Evolutionary conservation across 2,888 invertebrate species (phyloP).

Genomic region (Desoria tigrina): DNA sequence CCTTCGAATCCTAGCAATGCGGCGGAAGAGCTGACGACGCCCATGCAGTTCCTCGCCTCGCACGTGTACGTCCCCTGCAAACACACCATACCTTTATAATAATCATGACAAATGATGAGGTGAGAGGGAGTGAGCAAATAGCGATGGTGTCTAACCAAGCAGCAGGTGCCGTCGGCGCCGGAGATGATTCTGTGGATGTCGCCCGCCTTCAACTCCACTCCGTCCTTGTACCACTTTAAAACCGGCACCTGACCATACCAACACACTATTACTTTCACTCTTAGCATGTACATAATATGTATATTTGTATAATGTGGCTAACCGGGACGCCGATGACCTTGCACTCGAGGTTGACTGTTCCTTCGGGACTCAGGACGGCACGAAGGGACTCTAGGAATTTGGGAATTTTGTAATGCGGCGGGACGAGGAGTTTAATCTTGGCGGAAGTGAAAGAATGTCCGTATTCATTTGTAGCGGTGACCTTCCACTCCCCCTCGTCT

Average conservation of each 20-base stretch:
- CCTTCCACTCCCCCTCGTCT: conserved; percentile 86
- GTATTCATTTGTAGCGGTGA: conserved; percentile 83
- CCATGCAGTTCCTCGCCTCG: conserved; percentile 89
- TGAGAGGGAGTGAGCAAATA: too few species aligned
- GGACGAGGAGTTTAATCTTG: conserved; percentile 77
- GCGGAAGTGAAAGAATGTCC: conserved; percentile 86
- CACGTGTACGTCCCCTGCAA: conserved; percentile 72
- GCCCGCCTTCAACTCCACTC: conserved; percentile 82
- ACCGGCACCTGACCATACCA: conserved; percentile 62
- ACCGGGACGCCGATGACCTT: conserved; percentile 60
- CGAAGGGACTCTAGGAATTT: conserved; percentile 80
- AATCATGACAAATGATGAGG: too few species aligned
- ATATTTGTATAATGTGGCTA: too few species aligned
- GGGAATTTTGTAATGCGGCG: conserved; percentile 67
- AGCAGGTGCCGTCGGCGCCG: conserved; percentile 85
- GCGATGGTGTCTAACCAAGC: too few species aligned
- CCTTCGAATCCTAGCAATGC: conserved; percentile 85
- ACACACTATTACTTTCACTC: too few species aligned
- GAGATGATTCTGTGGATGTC: conserved; percentile 89
- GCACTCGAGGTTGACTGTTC: conserved; percentile 87
- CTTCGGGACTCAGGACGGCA: conserved; percentile 82
- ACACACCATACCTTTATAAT: neutral
- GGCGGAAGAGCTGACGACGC: conserved; percentile 82
- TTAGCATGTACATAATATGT: too few species aligned
- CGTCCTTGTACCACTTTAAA: conserved; percentile 92